Base-by-base conservation (phyloP, 2,113 vertebrate genomes). In the Tor tambroides region DNA sequence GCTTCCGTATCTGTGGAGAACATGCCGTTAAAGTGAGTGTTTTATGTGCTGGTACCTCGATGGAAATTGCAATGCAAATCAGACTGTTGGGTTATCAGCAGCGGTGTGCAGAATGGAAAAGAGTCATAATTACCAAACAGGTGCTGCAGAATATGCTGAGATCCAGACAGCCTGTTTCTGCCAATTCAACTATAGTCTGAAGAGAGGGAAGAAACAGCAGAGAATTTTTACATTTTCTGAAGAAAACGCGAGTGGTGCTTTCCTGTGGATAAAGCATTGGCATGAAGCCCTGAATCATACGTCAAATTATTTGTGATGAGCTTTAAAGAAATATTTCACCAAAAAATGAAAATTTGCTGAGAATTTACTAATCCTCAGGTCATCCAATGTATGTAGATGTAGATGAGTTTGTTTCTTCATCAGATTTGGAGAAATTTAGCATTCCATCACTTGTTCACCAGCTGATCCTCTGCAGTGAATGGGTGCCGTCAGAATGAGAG, bases 141-240 rank as follows among this genome's bases (percentile, higher is more conserved):
- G 98, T 99, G 93, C 98, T 99, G 96, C 98, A 99, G 95, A 99
- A 99, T 96, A 99, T 98, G 93, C 97, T 99, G 89, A 99, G 96
- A 90, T 99, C 98, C 96, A 99, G 94, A 89, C 96, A 98, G 92
- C 98, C 98, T 0, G 98, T 97, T 92, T 99, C 98, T 91, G 98
- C 98, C 94, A 99, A 95, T 93, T 99, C 98, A 93, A 99, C 97
- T 93, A 99, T 99, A 17, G 98, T 99, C 98, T 99, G 84, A 19
- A 86, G 79, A 69, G 43, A 79, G 85, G n/a, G n/a, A 88, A 84
- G 69, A 43, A 75, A 6, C 21, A 83, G 41, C 7, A 30, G 30
- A 75, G 6, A 5, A n/a, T 32, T 51, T 14, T 0, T 26, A 41
- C 32, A 28, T 69, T 32, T 32, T 69, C 28, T 43, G 0, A 41